Base-by-base conservation (phyloP, 2,888 invertebrate species). In the Ennomos erosarius region DNA sequence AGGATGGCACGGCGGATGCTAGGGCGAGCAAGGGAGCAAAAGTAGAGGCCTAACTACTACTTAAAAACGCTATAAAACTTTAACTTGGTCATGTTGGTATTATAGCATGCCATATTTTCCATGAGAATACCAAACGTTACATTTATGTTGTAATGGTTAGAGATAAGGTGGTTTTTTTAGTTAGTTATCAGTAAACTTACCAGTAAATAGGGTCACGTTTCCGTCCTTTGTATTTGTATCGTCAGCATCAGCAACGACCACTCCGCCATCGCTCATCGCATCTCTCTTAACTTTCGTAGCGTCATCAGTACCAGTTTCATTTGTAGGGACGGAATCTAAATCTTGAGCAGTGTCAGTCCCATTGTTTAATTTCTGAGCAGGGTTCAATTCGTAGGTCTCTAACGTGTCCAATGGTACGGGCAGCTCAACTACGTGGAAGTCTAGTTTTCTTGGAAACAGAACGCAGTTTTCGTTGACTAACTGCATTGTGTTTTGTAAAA, bases 401-500 rank as follows among this genome's bases (percentile, higher is more conserved):
- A 52, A 33, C 33, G 34, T 16, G n/a, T 55, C 67, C 35, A 70
- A 63, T 42, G 61, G 55, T 10, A 75, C 72, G 0, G 70, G 52
- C 9, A 84, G 33, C 37, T 80, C 72, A 0, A 88, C 71, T 59
- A 71, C 73, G 3, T 74, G 78, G 63, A 90, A 89, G 26, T 79
- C 87, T 0, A 92, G 70, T 36, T 77, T 42, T 3, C 87, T 69
- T 1, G 91, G 89, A 43, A 71, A 84, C 2, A 91, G 59, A 0
- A 90, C 74, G 63, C 92, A 92, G 64, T 88, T 81, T 53, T 80
- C 67, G 46, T 80, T 78, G 0, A 89, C 83, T 55, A 91, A 45
- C 8, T 79, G 71, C 86, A 83, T 88, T 0, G 90, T 78, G 46
- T 85, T 83, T 60, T 84, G 84, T 1, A 91, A 74, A 51, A 88